Evolutionary conservation across 37 sponge, comb jelly and placozoan species (phyloP), one percentile per base, ranked within the genome.

Genomic region (Eunapius fragilis): DNA sequence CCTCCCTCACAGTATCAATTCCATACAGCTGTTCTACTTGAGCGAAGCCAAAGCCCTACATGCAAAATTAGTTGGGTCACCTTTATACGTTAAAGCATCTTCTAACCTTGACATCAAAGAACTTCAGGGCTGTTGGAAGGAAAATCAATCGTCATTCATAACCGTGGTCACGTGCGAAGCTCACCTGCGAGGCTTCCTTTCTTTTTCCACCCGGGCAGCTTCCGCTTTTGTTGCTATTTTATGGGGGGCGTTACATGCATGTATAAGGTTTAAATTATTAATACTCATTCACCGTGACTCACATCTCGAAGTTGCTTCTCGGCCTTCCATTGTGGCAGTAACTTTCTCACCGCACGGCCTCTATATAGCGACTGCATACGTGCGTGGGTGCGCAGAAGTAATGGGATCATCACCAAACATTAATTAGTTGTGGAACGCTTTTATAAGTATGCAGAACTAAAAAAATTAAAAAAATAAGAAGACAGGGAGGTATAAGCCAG

Each of bases 1-100:
- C 96, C 75, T 78, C 75, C 23, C 93, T 77, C 23, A 90, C 84
- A 19, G 89, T 90, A 72, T 96, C 93, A 75, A 92, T 41, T 25
- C 96, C 96, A 83, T 96, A 96, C 78, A 96, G 72, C 49, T 96
- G 96, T 70, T 96, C 93, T 25, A 96, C 96, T 69, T 92, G 91
- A 50, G 91, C 91, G 86, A 90, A 96, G 6, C 96, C 96, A 86
- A 75, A 96, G 31, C 90, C 93, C 90, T 92, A 75, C 25, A 67
- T 58, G 22, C 1, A 11, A 17, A 1, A 58, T 58, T 31, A 58
- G 27, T 80, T 28, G 1, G 0, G 12, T 10, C 58, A 79, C 3
- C 38, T 38, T 26, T 23, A 80, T 25, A 27, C 10, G n/a, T n/a
- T n/a, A n/a, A n/a, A 48, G 3, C 34, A 48, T 4, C 0, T 38